phyloP scores from a whole-genome alignment of 2,113 vertebrate species.

The Haplochromis vanheusdeni region DNA sequence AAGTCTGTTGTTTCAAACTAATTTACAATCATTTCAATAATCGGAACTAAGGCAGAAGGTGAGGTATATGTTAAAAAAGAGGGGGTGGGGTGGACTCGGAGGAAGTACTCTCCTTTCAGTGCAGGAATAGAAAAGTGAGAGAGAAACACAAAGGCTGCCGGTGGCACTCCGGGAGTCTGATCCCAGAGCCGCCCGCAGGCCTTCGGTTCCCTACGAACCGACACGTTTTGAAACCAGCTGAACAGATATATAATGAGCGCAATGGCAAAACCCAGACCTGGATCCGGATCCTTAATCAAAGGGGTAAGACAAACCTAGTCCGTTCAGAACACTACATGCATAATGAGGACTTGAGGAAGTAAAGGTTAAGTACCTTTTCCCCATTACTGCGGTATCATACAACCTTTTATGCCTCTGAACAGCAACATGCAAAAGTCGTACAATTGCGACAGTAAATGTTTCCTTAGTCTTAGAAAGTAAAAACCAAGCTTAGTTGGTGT shows the following conservation, averaged over 20 bases:
- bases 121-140: conserved; percentile 76
- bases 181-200: conserved; percentile 35
- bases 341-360: neutral
- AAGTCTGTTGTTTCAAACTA: conserved; percentile 77
- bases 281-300: conserved; percentile 12
- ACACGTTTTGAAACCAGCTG: conserved; percentile 45
- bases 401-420: conserved; percentile 7
- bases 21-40: conserved; percentile 80
- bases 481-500: neutral
- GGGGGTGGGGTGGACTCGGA: conserved; percentile 61
- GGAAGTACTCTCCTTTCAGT: conserved; percentile 73
- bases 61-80: conserved; percentile 81
- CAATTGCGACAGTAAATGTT: neutral
- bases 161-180: conserved; percentile 45
- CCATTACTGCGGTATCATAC: neutral
- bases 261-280: conserved; percentile 31
- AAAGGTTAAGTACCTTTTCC: neutral
- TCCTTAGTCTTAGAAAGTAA: neutral
- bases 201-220: conserved; percentile 36
- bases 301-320: neutral
- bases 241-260: conserved; percentile 21
- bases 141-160: conserved; percentile 74
- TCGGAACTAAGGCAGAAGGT: conserved; percentile 80
- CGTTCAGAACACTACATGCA: conserved; percentile 20
- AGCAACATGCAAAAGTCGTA: conserved; percentile 22